Percentiles rank a stretch among this genome's conserved stretches.
Evolutionary conservation across 2,113 vertebrate genomes (phyloP).

Genomic region (Monarcha castaneiventris): DNA sequence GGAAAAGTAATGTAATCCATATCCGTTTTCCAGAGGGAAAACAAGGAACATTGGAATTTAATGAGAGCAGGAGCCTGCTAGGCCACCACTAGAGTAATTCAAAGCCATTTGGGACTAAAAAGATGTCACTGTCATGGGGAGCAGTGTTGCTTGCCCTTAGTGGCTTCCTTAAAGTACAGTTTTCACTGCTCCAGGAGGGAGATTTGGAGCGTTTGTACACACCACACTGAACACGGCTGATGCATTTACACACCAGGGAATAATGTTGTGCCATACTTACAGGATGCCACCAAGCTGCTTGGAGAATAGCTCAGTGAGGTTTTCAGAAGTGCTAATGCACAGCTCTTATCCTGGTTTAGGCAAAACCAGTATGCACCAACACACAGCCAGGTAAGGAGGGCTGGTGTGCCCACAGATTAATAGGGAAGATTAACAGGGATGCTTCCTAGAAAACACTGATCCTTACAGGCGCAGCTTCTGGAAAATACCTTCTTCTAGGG

Average conservation of each 20-base stretch:
- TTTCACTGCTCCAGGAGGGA: not conserved
- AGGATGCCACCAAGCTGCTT: not conserved
- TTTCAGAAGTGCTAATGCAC: not conserved
- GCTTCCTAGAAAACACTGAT: not conserved
- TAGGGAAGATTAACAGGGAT: not conserved
- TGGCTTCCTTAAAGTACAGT: not conserved
- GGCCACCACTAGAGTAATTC: not conserved
- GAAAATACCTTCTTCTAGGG: not conserved
- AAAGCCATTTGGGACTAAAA: not conserved
- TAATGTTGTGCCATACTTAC: not conserved
- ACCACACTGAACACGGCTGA: accelerated
- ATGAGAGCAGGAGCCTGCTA: not conserved
- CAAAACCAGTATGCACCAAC: not conserved
- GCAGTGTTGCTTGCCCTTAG: not conserved
- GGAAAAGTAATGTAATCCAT: not conserved
- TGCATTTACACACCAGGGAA: not conserved
- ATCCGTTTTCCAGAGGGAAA: not conserved
- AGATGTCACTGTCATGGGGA: accelerated
- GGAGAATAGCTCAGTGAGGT: not conserved
- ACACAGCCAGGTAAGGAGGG: not conserved
- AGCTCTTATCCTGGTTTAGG: not conserved
- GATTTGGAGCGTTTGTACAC: not conserved
- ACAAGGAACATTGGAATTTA: not conserved
- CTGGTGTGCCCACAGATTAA: not conserved
- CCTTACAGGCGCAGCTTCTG: not conserved